These are phyloP conservation scores for Hemicordylus capensis DNA, from an alignment of 2,113 vertebrate genomes.

Conservation along the genomic window DNA sequence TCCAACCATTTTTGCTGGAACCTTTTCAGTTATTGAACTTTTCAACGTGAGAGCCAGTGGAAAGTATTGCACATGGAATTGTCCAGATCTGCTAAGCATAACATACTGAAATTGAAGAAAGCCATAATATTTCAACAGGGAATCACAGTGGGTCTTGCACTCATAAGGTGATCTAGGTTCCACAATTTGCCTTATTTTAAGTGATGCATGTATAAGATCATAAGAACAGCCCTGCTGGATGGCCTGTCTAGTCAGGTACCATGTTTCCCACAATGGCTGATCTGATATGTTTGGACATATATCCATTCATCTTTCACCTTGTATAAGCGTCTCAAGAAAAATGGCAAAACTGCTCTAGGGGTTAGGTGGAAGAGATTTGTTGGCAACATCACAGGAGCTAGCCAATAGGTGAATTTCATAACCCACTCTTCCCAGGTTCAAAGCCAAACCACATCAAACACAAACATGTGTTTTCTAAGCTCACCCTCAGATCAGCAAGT, in stretches of 20 bases:
- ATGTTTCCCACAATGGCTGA: too few species aligned
- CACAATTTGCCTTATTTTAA: background rate
- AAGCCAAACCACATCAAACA: background rate
- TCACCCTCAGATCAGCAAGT: too few species aligned
- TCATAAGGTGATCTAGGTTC: background rate
- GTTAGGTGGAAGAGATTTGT: background rate
- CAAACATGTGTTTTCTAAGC: background rate
- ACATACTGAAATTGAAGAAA: background rate
- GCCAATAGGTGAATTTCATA: background rate
- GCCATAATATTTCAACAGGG: background rate
- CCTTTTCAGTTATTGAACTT: too few species aligned
- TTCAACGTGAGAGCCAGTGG: conserved; percentile 4
- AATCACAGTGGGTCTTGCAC: background rate
- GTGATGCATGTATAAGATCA: too few species aligned
- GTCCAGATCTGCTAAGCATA: background rate
- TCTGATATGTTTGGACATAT: background rate
- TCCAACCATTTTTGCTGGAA: conserved; percentile 12
- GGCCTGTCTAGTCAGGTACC: too few species aligned
- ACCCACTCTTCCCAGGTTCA: background rate
- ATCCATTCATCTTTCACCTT: background rate
- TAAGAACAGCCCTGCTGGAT: too few species aligned
- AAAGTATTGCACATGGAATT: background rate
- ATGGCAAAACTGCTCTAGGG: background rate
- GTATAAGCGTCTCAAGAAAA: background rate
- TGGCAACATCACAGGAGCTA: background rate